Percentiles rank a stretch among this genome's conserved stretches.
These are phyloP conservation scores for Chironomus tentans DNA, from an alignment of 2,888 invertebrate genomes.

Conservation along the genomic window DNA sequence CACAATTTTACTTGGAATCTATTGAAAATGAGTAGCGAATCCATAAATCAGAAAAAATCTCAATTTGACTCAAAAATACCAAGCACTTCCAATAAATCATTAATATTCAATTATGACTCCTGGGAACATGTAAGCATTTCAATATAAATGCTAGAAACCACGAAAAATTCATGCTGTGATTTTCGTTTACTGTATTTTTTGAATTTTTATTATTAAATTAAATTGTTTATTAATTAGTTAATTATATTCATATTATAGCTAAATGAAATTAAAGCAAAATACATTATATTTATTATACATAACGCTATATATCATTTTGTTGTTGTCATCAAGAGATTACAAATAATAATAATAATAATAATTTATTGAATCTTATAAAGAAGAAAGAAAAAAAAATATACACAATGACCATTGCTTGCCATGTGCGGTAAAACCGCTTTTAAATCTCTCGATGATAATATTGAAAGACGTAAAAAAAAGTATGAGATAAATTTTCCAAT, in stretches of 20 bases:
- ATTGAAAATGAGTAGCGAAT: too few relatives aligned
- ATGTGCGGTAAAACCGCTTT: not conserved
- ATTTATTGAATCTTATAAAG: too few relatives aligned
- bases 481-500: not conserved
- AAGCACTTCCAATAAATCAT: too few relatives aligned
- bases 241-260: not conserved
- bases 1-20: too few relatives aligned
- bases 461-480: not conserved
- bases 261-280: not conserved
- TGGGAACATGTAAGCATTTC: not conserved
- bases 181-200: conserved; percentile 10
- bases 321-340: not conserved
- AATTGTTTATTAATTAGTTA: not conserved
- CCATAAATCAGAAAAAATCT: too few relatives aligned
- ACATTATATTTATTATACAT: too few relatives aligned
- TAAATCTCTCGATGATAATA: not conserved
- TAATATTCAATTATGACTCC: too few relatives aligned
- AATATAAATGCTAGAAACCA: not conserved
- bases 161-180: conserved; percentile 26
- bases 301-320: too few relatives aligned
- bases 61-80: too few relatives aligned
- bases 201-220: not conserved
- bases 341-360: too few relatives aligned
- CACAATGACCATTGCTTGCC: not conserved
- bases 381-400: too few relatives aligned